These are phyloP conservation scores for Pteria penguin DNA, from an alignment of 2,888 invertebrate species.

Conservation along the genomic window DNA sequence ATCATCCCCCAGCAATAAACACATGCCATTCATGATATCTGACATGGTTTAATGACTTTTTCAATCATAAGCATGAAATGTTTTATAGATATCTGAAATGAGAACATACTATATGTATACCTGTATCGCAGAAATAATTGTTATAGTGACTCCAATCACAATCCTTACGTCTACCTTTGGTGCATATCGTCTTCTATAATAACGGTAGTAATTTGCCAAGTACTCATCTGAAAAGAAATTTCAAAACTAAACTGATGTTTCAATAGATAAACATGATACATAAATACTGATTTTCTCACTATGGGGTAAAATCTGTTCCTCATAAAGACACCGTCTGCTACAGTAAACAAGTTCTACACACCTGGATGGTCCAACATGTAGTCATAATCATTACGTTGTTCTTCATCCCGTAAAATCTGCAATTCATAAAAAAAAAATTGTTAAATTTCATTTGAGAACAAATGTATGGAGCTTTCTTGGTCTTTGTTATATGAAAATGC, in stretches of 20 bases:
- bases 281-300: no score
- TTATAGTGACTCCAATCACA: conserved; percentile 91
- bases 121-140: conserved; percentile 91
- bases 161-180: conserved; percentile 95
- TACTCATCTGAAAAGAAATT: conserved; percentile 84
- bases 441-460: neutral
- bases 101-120: conserved; percentile 80
- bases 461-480: no score
- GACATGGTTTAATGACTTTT: no score
- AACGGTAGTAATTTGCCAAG: conserved; percentile 94
- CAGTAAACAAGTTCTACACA: no score
- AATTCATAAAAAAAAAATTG: conserved; percentile 78
- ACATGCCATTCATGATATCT: no score
- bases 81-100: no score
- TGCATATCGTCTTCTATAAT: conserved; percentile 91
- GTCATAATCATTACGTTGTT: conserved; percentile 92
- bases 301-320: no score
- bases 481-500: no score
- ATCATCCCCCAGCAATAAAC: no score
- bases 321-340: no score
- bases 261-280: neutral
- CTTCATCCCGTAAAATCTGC: conserved; percentile 94
- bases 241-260: neutral
- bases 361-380: conserved; percentile 97
- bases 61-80: no score